Evolutionary conservation across 2,113 vertebrate species (phyloP), one percentile per base, ranked within the genome.

Genomic region (Hippocampus comes): DNA sequence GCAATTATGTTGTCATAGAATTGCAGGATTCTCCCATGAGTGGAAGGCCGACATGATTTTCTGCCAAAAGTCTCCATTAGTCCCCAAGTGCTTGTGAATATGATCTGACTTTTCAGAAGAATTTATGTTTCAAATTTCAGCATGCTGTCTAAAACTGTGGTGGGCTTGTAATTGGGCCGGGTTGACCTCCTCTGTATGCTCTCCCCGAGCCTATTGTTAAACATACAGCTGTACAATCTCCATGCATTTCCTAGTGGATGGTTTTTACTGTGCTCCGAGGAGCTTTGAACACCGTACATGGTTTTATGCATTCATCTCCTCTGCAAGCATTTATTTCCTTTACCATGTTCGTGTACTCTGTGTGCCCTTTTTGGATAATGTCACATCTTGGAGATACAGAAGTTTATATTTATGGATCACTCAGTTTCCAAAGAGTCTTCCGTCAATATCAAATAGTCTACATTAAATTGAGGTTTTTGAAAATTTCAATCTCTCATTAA

Each of bases 151-250:
- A 18, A 66, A 66, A 48, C n/a, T 25, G 43, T 48, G 43, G 64
- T 4, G 64, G 43, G 43, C 43, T 48, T 8, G 64, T 49, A 48
- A 66, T 43, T 6, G 42, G 42, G n/a, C n/a, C 42, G 15, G n/a
- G 23, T 5, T 66, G 64, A 66, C 64, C 64, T 27, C 41, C 41
- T 61, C 27, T 61, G 15, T 48, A 38, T n/a, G 34, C 64, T 46
- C 64, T 15, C 64, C 15, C 42, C 7, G 27, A 61, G 59, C 7
- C 27, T 12, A 61, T 34, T 48, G 64, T 66, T 66, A 66, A 66
- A 66, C 64, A 27, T 66, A 48, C 43, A 66, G 64, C 64, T 66
- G 64, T 66, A 66, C 43, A 27, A 46, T 43, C 64, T 66, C 64
- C 64, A 48, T 18, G 2, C 4, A 48, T 25, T 46, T 66, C 64